Evolutionary conservation across 2,113 vertebrate species (phyloP).

Genomic region (Brevimyrus niger): DNA sequence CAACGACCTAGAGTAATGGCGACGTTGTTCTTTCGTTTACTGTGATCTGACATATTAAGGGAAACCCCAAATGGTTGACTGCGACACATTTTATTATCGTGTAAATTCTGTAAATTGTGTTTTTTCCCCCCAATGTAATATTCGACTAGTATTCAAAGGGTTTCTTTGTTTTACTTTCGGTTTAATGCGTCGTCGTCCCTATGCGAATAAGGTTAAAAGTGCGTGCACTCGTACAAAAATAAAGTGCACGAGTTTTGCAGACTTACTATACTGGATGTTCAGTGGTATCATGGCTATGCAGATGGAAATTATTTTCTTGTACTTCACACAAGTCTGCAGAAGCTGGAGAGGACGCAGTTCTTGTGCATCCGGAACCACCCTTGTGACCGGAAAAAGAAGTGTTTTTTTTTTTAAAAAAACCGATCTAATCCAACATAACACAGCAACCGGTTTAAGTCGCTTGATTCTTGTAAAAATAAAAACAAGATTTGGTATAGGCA

Average conservation of each 20-base stretch:
- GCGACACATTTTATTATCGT: background rate
- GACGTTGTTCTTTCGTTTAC: background rate
- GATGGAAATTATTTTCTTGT: background rate
- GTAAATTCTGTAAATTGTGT: background rate
- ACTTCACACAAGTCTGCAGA: background rate
- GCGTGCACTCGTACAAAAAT: background rate
- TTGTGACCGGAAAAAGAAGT: background rate
- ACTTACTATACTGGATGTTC: background rate
- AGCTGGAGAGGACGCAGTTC: background rate
- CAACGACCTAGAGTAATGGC: background rate
- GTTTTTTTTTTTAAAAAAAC: background rate
- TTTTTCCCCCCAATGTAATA: background rate
- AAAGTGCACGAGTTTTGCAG: background rate
- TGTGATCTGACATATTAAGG: background rate
- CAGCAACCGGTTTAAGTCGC: background rate
- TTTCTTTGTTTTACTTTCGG: background rate
- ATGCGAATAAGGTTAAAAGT: background rate
- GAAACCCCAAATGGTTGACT: background rate
- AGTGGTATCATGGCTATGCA: background rate
- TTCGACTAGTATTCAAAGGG: background rate
- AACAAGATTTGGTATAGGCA: background rate
- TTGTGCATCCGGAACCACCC: background rate
- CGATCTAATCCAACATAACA: background rate
- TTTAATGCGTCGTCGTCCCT: background rate
- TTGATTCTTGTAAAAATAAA: background rate